phyloP scores from a whole-genome alignment of 1,140 invertebrate genomes.

The Tribolium castaneum region DNA sequence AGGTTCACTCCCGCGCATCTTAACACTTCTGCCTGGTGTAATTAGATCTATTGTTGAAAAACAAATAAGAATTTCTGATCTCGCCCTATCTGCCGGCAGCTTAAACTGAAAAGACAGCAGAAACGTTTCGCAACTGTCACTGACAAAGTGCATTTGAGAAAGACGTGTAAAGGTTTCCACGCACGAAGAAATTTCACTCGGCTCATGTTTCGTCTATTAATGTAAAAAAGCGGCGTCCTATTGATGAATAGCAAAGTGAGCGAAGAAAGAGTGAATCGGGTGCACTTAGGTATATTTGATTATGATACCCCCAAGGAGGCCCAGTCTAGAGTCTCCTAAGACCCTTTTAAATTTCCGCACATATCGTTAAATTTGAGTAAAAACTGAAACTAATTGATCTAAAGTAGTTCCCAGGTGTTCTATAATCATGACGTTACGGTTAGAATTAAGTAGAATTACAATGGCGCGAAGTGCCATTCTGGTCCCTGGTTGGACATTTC shows the following conservation, averaged over 20 bases:
- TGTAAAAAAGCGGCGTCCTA: constrained; percentile 17
- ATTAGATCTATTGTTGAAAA: constrained; percentile 20
- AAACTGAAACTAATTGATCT: constrained; percentile 27
- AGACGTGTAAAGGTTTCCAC: constrained; percentile 21
- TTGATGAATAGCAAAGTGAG: constrained; percentile 9
- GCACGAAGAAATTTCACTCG: constrained; percentile 30
- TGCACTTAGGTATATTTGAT: constrained; percentile 25
- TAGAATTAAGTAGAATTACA: constrained; percentile 40
- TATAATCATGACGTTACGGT: constrained; percentile 28
- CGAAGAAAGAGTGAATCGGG: constrained; percentile 13
- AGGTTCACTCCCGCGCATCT: constrained; percentile 11
- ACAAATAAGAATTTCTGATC: constrained; percentile 29
- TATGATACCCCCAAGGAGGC: background rate
- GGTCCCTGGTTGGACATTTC: constrained; percentile 39
- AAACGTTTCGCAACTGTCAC: constrained; percentile 35
- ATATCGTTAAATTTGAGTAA: constrained; percentile 10
- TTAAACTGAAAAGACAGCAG: constrained; percentile 34
- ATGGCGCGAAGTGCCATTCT: constrained; percentile 30
- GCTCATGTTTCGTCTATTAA: constrained; percentile 35
- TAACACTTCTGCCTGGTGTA: constrained; percentile 6
- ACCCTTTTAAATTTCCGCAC: constrained; percentile 18
- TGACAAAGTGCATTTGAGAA: constrained; percentile 36
- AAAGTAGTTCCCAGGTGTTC: constrained; percentile 37
- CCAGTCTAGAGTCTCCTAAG: background rate
- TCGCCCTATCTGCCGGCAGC: background rate